Conservation (phyloP, 2,888 invertebrate species). For the Troglohyphantes excavatus region DNA sequence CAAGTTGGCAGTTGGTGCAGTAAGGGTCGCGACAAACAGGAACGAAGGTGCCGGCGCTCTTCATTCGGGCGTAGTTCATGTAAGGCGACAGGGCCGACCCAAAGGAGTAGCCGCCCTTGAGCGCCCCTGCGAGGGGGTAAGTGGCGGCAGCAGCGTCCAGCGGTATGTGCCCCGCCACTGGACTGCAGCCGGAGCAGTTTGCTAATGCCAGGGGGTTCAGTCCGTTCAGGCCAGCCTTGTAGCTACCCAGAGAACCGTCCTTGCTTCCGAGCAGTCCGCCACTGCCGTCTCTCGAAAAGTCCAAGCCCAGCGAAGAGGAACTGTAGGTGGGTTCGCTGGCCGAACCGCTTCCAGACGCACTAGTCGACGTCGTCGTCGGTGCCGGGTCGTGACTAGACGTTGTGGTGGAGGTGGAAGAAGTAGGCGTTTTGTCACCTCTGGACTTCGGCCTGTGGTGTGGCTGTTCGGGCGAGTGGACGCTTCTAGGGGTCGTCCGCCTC, state of each 20-base stretch:
- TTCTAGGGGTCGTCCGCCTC: slow-evolving; percentile 63
- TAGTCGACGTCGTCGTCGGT: slow-evolving; percentile 46
- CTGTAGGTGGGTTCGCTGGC: slow-evolving; percentile 76
- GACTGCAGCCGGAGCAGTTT: slow-evolving; percentile 80
- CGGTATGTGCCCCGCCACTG: slow-evolving; percentile 84
- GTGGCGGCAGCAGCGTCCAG: slow-evolving; percentile 80
- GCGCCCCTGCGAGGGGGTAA: slow-evolving; percentile 78
- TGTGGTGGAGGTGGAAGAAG: slow-evolving; percentile 63
- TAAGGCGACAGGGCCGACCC: slow-evolving; percentile 87
- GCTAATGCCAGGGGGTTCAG: slow-evolving; percentile 79
- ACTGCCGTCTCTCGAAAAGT: slow-evolving; percentile 74
- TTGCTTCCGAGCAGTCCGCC: slow-evolving; percentile 78
- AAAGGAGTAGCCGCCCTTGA: slow-evolving; percentile 80
- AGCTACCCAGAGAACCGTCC: slow-evolving; percentile 80
- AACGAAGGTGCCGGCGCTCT: slow-evolving; percentile 92
- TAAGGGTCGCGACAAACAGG: slow-evolving; percentile 98
- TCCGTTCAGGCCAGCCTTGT: slow-evolving; percentile 83
- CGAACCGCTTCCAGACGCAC: slow-evolving; percentile 57
- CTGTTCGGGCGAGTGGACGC: slow-evolving; percentile 72
- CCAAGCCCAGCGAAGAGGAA: slow-evolving; percentile 76
- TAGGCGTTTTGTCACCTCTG: slow-evolving; percentile 76
- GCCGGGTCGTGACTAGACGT: slow-evolving; percentile 67
- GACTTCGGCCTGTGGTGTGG: slow-evolving; percentile 64
- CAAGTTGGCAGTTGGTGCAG: slow-evolving; percentile 97
- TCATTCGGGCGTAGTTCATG: slow-evolving; percentile 95